Percentiles rank a stretch among this genome's conserved stretches.
These are phyloP conservation scores for Bombylius major DNA, from an alignment of 2,888 invertebrate species.

Conservation along the genomic window DNA sequence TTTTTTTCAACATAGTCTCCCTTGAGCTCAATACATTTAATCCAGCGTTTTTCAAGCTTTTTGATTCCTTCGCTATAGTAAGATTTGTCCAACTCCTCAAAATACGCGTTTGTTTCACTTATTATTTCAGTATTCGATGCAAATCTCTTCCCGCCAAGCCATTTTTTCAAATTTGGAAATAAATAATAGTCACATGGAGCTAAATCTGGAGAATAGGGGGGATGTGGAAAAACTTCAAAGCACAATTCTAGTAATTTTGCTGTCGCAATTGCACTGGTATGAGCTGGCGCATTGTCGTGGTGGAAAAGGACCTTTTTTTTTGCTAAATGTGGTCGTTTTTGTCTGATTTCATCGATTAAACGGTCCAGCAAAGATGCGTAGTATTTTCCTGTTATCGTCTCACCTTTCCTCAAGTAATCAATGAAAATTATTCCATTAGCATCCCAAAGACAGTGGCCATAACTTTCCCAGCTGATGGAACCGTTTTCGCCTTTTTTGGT, in stretches of 20 bases:
- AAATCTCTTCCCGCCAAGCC: not conserved
- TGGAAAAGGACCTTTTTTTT: not conserved
- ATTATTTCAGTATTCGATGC: not conserved
- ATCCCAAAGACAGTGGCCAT: too few species aligned
- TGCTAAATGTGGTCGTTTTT: not conserved
- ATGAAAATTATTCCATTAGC: too few species aligned
- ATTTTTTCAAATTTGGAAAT: not conserved
- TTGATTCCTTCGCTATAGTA: not conserved
- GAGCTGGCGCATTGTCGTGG: not conserved
- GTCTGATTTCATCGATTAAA: too few species aligned
- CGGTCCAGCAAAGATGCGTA: too few species aligned
- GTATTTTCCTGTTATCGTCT: too few species aligned
- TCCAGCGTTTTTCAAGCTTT: not conserved
- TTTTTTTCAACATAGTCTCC: not conserved
- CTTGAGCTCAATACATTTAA: not conserved
- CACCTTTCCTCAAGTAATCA: too few species aligned
- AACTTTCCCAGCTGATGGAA: too few species aligned
- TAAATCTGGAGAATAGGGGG: not conserved
- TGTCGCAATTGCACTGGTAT: too few species aligned
- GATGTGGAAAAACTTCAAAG: not conserved
- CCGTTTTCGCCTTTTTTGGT: too few species aligned
- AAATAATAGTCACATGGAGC: not conserved
- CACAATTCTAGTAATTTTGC: not conserved
- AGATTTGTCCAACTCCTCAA: not conserved
- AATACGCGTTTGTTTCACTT: not conserved